A percentile compares a stretch with the other conserved stretches of the same genome.
Conservation (phyloP, 2,113 vertebrate genomes). For the Psittacara wagleri region DNA sequence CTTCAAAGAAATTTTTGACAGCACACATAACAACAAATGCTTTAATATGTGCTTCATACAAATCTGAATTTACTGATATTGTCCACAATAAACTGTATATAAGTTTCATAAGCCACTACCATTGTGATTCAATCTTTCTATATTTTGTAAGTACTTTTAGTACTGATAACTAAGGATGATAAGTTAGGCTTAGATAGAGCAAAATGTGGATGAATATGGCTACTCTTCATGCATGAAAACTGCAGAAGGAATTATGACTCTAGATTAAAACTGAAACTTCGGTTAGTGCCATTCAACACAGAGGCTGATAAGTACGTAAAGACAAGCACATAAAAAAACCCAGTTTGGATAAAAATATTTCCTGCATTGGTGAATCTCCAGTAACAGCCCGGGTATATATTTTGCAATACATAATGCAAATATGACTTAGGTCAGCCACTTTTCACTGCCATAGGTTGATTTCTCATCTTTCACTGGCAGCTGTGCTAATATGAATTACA, state of each 20-base stretch:
- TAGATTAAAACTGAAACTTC: not conserved
- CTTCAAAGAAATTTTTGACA: not conserved
- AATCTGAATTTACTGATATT: not conserved
- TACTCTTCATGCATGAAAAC: not conserved
- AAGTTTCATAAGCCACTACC: not conserved
- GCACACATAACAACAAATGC: not conserved
- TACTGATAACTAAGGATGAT: not conserved
- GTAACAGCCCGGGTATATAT: not conserved
- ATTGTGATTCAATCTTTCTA: not conserved
- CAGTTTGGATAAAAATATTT: not conserved
- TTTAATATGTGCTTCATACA: not conserved
- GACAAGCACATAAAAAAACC: not conserved
- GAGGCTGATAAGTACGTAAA: not conserved
- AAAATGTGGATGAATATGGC: not conserved
- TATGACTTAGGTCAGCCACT: not conserved
- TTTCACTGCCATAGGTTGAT: not conserved
- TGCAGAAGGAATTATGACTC: not conserved
- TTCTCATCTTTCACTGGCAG: not conserved
- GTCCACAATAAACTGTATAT: not conserved
- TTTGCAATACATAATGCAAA: not conserved
- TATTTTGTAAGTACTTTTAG: not conserved
- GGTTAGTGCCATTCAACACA: not conserved
- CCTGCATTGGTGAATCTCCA: not conserved
- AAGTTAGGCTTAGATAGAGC: not conserved
- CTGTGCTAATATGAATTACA: not conserved